These are phyloP conservation scores for Drosophila pseudoananassae DNA, from an alignment of 1,140 invertebrate species.

Conservation along the genomic window DNA sequence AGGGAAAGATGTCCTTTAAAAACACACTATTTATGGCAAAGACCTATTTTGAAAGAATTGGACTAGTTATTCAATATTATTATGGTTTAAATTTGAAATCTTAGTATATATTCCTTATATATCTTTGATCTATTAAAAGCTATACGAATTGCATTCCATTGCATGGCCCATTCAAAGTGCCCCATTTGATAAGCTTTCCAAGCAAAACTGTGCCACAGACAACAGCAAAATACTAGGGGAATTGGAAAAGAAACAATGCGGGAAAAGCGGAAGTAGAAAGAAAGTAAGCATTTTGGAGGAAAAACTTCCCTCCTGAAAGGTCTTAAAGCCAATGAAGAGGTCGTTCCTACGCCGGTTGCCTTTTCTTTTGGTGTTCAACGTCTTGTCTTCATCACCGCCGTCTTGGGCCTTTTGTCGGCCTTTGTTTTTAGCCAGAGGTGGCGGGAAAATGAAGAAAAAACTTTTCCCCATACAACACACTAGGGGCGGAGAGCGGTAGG, in stretches of 20 bases:
- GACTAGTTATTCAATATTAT: too few species aligned
- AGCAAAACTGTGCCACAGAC: slow-evolving; percentile 73
- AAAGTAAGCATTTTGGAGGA: slow-evolving; percentile 20
- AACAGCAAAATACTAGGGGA: slow-evolving; percentile 33
- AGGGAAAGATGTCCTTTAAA: background rate
- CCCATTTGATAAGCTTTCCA: background rate
- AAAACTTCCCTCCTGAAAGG: slow-evolving; percentile 36
- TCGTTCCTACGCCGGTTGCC: slow-evolving; percentile 26
- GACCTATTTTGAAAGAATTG: too few species aligned
- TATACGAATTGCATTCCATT: background rate
- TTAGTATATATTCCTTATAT: background rate
- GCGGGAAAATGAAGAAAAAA: slow-evolving; percentile 26
- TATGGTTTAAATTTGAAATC: too few species aligned
- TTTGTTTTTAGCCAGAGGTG: slow-evolving; percentile 54
- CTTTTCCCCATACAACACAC: slow-evolving; percentile 15
- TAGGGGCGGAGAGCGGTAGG: background rate
- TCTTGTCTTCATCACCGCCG: slow-evolving; percentile 33
- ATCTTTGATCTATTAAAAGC: background rate
- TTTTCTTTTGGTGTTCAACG: slow-evolving; percentile 31
- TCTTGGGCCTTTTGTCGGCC: slow-evolving; percentile 47
- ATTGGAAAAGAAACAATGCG: slow-evolving; percentile 15
- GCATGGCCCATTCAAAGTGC: background rate
- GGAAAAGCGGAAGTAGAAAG: slow-evolving; percentile 28
- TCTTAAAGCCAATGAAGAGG: slow-evolving; percentile 52
- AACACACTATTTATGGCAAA: background rate